Base-by-base conservation (phyloP, 2,888 invertebrate species). In the Achlya flavicornis region DNA sequence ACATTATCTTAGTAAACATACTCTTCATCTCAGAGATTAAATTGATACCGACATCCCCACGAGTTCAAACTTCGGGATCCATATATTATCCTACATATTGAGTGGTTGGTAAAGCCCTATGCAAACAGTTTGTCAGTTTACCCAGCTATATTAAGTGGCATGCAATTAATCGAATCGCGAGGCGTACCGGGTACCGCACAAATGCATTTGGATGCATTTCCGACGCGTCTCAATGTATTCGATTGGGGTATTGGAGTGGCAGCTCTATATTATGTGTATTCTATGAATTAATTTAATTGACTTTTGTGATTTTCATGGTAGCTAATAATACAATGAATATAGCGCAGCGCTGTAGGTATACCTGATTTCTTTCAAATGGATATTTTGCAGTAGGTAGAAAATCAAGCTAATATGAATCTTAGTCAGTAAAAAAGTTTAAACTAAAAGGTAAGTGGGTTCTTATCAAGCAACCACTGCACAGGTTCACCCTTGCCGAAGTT, bases 161-260 rank as follows among this genome's bases (percentile, higher is more conserved):
- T 32, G 71, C 69, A 69, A 73, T 73, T 69, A 75, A 66, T 73
- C 66, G 62, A 63, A 64, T 65, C 66, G 68, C 57, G 59, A 26
- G 48, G 68, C 62, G 68, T 68, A 41, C 57, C 16, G 58, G 58
- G 46, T 58, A 72, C 72, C 70, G 65, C 64, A 61, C 66, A 75
- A 70, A 73, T 67, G 70, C 75, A 75, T 73, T 74, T 58, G n/a
- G 68, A 64, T 68, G 66, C 70, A 66, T 62, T 65, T 67, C 72
- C 68, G 65, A 64, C 61, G 62, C 62, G 62, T 59, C 38, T 59
- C 58, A 35, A 59, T 59, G n/a, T 35, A 35, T 33, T 35, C 62
- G 61, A 57, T 46, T 58, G 7, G n/a, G 16, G 3, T 57, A 57
- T 11, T 59, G 35, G 38, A 19, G 53, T 19, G 53, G 19, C 53